Conservation (phyloP, 2,113 vertebrate genomes). For the Ploceus nigricollis region DNA sequence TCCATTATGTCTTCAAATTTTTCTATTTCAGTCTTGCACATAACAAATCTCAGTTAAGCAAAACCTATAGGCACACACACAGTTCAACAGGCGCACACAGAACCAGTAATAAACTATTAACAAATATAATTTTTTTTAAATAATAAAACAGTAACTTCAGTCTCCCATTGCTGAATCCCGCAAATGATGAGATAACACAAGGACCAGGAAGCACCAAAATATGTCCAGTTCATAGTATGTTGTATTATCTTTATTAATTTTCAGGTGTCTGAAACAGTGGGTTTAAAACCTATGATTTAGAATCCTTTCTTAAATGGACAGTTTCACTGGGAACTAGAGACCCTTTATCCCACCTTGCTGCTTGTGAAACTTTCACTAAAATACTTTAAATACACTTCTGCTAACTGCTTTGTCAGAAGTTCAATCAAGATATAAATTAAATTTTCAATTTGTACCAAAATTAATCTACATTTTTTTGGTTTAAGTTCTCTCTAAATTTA, state of each 20-base stretch:
- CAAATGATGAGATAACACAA: background rate
- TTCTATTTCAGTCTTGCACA: background rate
- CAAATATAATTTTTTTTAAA: accelerated
- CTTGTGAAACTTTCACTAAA: background rate
- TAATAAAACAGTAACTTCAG: background rate
- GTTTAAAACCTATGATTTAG: background rate
- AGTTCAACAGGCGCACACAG: background rate
- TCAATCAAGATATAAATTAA: background rate
- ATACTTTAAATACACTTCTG: background rate
- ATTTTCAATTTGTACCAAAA: background rate
- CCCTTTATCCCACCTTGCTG: background rate
- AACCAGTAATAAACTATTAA: background rate
- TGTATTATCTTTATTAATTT: background rate
- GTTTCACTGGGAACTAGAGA: background rate
- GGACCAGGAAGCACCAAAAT: background rate
- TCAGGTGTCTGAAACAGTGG: background rate
- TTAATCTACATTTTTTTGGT: background rate
- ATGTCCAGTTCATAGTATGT: accelerated
- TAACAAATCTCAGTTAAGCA: background rate
- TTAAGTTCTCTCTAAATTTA: background rate
- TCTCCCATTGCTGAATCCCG: background rate
- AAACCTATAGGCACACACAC: background rate
- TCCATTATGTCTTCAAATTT: background rate
- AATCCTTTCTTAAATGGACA: background rate
- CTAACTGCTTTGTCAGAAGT: background rate